A percentile compares a stretch with the other conserved stretches of the same genome.
phyloP scores from a whole-genome alignment of 1,140 invertebrate genomes.

The Berghia stephanieae region DNA sequence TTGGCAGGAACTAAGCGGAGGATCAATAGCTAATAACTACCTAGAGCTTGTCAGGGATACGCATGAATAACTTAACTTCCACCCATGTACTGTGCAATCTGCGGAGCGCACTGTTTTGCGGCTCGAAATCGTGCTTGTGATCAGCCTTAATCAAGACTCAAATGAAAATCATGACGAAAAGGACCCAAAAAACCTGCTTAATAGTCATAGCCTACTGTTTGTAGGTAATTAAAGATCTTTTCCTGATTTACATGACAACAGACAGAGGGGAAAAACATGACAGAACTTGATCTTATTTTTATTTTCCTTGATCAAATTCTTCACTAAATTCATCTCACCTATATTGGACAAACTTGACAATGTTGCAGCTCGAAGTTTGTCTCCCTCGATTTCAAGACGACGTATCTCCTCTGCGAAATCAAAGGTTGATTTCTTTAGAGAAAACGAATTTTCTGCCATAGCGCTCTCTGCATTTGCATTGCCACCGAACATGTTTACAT shows the following conservation, averaged over 20 bases:
- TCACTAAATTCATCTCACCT: slow-evolving; percentile 30
- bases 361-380: slow-evolving; percentile 47
- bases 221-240: background rate
- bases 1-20: no score
- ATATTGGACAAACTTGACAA: slow-evolving; percentile 33
- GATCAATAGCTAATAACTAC: no score
- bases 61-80: no score
- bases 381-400: slow-evolving; percentile 54
- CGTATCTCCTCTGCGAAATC: slow-evolving; percentile 54
- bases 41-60: no score
- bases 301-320: background rate
- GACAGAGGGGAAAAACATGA: background rate
- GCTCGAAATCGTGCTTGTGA: no score
- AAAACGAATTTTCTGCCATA: no score
- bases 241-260: background rate
- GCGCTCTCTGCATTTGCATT: no score
- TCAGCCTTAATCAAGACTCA: no score
- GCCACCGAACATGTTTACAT: no score
- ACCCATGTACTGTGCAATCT: no score
- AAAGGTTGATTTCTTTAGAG: slow-evolving; percentile 38
- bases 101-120: no score
- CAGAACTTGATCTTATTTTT: background rate
- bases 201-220: background rate
- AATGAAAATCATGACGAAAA: background rate
- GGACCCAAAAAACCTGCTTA: background rate